Evolutionary conservation across 2,888 invertebrate species (phyloP), one percentile per base, ranked within the genome.

Genomic region (Tinea semifulvella): DNA sequence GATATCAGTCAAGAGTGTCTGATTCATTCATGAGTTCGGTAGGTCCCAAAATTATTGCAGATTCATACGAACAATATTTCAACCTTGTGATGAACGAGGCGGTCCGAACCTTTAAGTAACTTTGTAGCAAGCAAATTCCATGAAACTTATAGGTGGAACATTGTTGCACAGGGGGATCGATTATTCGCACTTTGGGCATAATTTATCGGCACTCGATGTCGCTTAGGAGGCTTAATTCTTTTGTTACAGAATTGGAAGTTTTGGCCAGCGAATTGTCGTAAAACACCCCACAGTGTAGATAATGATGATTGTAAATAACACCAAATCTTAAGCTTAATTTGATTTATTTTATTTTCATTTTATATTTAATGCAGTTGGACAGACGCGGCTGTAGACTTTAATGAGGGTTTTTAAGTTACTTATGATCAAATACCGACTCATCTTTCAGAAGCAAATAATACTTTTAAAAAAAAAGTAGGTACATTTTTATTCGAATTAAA

Each of bases 151-250:
- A 60, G 53, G 54, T 56, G 27, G 20, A 63, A 77, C 75, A 72
- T 58, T 75, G 77, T 79, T 76, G 76, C 68, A 53, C 53, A 52
- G 48, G n/a, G 44, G 44, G 27, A 56, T 54, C 67, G 65, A 70
- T 74, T 66, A 70, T 70, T 71, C 66, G 61, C 74, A 67, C 69
- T 66, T 68, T 61, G 44, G 52, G 50, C 55, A 58, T 65, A 72
- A 68, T 74, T 77, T 79, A 79, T 77, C 67, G 69, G 61, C 70
- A 71, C 64, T 79, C 59, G 69, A 72, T 74, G 76, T 76, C 75
- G 66, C 72, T 72, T 68, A 69, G 65, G 65, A 62, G 58, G 63
- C 60, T 28, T 68, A 70, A 71, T 68, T 68, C 75, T 67, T 73
- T 77, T 76, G 72, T 74, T 61, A 51, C 54, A 52, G 56, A 58